Percentiles rank a stretch among this genome's conserved stretches.
phyloP scores from a whole-genome alignment of 2,113 vertebrate genomes.

The Megalops atlanticus region DNA sequence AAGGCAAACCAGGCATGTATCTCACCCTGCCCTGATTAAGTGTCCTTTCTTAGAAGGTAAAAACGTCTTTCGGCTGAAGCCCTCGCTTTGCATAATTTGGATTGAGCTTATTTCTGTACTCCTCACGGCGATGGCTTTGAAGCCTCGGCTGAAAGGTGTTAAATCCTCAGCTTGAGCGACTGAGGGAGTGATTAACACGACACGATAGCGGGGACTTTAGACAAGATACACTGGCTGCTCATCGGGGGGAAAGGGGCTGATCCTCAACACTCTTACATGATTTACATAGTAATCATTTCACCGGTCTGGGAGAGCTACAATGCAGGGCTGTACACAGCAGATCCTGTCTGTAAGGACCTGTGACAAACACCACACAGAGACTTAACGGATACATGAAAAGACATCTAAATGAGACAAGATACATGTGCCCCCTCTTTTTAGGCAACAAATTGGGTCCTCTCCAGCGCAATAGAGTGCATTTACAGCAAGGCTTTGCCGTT shows the following conservation, averaged over 20 bases:
- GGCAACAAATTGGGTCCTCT: not conserved
- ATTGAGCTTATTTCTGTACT: conserved; percentile 32
- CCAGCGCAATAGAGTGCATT: not conserved
- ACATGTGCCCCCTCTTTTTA: not conserved
- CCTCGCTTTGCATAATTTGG: conserved; percentile 36
- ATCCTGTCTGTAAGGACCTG: conserved; percentile 6
- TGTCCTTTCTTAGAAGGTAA: conserved; percentile 14
- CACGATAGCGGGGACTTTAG: conserved; percentile 56
- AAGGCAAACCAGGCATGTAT: not conserved
- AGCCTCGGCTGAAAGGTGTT: conserved; percentile 43
- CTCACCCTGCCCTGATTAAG: not conserved
- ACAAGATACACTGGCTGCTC: conserved; percentile 52
- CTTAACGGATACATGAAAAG: not conserved
- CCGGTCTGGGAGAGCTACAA: conserved; percentile 7
- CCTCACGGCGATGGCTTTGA: not conserved
- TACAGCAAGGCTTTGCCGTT: not conserved
- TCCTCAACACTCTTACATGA: conserved; percentile 61
- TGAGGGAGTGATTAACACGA: conserved; percentile 61
- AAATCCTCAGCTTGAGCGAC: conserved; percentile 64
- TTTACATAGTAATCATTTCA: conserved; percentile 55
- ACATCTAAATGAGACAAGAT: not conserved
- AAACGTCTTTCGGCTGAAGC: conserved; percentile 10
- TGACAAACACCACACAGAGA: not conserved
- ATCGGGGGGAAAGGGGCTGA: conserved; percentile 52
- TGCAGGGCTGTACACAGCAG: not conserved